Evolutionary conservation across 2,113 vertebrate species (phyloP).

Genomic region (Talpa occidentalis): DNA sequence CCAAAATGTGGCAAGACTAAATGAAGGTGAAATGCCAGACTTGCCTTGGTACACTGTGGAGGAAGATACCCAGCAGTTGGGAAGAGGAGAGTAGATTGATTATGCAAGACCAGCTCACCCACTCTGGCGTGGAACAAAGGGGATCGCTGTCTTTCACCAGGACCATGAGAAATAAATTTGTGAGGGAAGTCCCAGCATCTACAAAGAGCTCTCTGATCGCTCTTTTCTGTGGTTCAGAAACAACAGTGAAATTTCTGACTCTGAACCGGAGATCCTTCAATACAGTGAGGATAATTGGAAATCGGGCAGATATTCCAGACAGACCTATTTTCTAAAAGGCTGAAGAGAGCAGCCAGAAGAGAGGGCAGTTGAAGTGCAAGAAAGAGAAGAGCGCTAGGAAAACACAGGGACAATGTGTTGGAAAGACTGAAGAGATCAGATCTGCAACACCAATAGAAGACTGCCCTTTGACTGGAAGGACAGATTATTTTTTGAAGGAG

Average conservation of each 20-base stretch:
- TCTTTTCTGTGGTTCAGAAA: neutral
- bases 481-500: neutral
- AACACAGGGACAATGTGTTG: neutral
- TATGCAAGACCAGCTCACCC: neutral
- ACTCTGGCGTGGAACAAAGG: neutral
- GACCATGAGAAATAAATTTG: neutral
- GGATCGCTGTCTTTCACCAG: neutral
- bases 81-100: neutral
- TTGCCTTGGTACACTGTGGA: neutral
- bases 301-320: neutral
- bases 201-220: neutral
- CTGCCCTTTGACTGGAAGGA: neutral
- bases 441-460: neutral
- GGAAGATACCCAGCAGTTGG: neutral
- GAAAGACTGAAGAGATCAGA: neutral
- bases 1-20: neutral
- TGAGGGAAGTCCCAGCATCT: neutral
- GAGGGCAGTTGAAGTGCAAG: neutral
- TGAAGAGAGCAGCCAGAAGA: neutral
- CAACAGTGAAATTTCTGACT: neutral
- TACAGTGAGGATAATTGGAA: neutral
- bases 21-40: neutral
- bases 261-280: neutral
- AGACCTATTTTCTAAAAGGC: neutral
- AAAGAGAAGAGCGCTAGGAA: neutral